Conservation (phyloP, 2,113 vertebrate species). For the Apteryx mantelli region DNA sequence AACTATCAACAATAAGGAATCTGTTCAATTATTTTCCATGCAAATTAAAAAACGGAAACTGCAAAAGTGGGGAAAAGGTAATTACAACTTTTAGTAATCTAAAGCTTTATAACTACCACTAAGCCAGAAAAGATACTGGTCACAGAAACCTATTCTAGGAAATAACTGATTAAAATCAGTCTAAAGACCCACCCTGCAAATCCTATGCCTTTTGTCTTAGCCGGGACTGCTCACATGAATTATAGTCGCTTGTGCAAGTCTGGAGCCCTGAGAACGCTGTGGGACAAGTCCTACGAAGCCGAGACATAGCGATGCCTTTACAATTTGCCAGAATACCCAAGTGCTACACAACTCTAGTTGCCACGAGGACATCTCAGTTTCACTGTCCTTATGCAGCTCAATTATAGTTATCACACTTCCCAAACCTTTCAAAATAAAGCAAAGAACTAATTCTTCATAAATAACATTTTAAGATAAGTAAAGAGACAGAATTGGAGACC, state of each 20-base stretch:
- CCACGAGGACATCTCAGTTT: too few species aligned
- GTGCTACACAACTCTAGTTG: background rate
- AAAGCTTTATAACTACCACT: background rate
- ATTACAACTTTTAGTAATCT: background rate
- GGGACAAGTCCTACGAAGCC: rapidly evolving
- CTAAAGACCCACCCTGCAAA: background rate
- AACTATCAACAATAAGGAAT: background rate
- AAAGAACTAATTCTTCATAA: background rate
- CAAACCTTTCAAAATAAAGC: background rate
- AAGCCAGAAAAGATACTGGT: background rate
- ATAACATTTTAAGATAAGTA: background rate
- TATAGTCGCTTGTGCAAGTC: background rate
- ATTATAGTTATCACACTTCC: background rate
- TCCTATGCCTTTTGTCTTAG: background rate
- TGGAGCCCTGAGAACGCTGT: background rate
- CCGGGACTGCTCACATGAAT: too few species aligned
- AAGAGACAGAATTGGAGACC: background rate
- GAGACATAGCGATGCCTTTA: background rate
- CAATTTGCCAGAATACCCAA: rapidly evolving
- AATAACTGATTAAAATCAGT: background rate
- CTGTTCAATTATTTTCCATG: background rate
- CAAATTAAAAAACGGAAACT: background rate
- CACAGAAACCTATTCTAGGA: background rate
- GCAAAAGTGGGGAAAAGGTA: background rate
- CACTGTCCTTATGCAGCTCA: background rate